These are phyloP conservation scores for Betta splendens DNA, from an alignment of 2,797 vertebrate species.

Conservation along the genomic window DNA sequence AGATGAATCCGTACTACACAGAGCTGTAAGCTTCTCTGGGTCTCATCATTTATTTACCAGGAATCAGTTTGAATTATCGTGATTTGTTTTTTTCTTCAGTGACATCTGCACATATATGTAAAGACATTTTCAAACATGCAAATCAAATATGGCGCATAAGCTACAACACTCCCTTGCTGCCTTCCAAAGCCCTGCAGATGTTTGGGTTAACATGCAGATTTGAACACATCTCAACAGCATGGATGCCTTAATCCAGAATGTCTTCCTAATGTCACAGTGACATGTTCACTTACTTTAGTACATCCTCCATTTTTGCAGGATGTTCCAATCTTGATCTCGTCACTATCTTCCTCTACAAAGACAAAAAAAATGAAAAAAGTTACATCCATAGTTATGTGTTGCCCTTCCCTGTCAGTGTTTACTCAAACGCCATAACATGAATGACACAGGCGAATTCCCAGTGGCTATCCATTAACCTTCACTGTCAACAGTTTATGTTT, in stretches of 20 bases:
- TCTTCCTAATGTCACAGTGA: background rate
- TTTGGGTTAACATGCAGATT: background rate
- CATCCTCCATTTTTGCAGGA: constrained; percentile 96
- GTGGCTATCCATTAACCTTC: constrained; percentile 54
- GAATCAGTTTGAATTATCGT: constrained; percentile 4
- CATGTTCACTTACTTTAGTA: constrained; percentile 84
- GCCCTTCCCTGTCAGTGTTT: constrained; percentile 37
- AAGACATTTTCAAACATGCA: background rate
- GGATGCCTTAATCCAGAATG: background rate
- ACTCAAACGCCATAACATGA: constrained; percentile 45
- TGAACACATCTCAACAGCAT: constrained; percentile 9
- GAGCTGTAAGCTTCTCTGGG: constrained; percentile 1
- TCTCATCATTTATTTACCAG: background rate
- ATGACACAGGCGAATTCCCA: constrained; percentile 51
- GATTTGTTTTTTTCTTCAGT: constrained; percentile 15
- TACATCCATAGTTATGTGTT: constrained; percentile 24
- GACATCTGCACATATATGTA: constrained; percentile 1
- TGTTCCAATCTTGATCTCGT: constrained; percentile 94
- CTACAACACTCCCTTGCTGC: constrained; percentile 1
- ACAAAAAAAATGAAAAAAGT: constrained; percentile 23
- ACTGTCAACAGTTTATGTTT: constrained; percentile 54
- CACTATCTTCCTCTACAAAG: constrained; percentile 87
- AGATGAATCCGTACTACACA: background rate
- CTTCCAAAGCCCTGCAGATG: constrained; percentile 6
- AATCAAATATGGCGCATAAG: constrained; percentile 1